Conservation (phyloP, 2,888 invertebrate genomes). For the Drosophila niveifrons region DNA sequence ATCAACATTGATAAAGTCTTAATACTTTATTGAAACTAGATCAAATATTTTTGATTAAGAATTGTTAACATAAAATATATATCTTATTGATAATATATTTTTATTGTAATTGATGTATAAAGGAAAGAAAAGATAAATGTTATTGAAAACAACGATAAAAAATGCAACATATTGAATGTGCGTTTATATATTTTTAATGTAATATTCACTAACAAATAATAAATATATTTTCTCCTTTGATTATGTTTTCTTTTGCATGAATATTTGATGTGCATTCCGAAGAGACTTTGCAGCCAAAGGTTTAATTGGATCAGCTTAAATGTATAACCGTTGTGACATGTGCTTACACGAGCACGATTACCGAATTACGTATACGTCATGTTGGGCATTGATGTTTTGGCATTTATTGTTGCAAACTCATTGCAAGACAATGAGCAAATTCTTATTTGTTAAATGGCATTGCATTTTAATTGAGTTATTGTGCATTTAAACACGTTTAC, state of each 20-base stretch:
- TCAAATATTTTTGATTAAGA: too few relatives aligned
- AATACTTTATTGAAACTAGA: too few relatives aligned
- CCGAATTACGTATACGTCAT: slow-evolving; percentile 21
- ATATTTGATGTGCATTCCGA: neutral
- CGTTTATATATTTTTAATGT: too few relatives aligned
- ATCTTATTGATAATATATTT: too few relatives aligned
- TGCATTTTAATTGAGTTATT: slow-evolving; percentile 72
- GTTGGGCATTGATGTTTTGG: slow-evolving; percentile 7
- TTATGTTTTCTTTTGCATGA: neutral
- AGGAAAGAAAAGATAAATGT: too few relatives aligned
- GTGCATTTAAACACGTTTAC: slow-evolving; percentile 44
- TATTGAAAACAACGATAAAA: too few relatives aligned
- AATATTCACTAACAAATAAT: neutral
- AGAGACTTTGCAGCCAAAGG: neutral
- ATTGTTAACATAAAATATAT: too few relatives aligned
- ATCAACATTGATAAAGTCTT: too few relatives aligned
- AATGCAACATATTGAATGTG: too few relatives aligned
- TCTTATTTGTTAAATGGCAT: slow-evolving; percentile 61
- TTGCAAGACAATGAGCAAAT: slow-evolving; percentile 48
- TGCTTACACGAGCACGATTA: neutral
- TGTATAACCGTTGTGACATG: neutral
- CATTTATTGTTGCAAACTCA: slow-evolving; percentile 34
- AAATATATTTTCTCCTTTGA: neutral
- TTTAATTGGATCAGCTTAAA: neutral
- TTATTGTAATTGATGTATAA: too few relatives aligned